A percentile compares a stretch with the other conserved stretches of the same genome.
Evolutionary conservation across 2,113 vertebrate species (phyloP).

Genomic region (Trichechus manatus): DNA sequence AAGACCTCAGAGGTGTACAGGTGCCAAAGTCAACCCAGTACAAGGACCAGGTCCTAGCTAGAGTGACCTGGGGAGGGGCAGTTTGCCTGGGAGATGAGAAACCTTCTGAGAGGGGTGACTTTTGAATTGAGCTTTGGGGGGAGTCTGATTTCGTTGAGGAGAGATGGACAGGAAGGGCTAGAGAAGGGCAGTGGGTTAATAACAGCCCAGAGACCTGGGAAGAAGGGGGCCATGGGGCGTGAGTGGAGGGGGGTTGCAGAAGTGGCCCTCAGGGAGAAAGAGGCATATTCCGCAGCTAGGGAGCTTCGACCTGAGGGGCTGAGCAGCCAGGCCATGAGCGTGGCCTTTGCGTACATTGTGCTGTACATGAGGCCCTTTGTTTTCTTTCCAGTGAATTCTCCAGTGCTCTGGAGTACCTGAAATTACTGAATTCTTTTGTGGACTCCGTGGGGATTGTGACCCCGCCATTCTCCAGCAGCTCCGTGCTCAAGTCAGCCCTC

Average conservation of each 20-base stretch:
- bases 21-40: neutral
- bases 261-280: neutral
- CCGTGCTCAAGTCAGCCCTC: constrained; percentile 86
- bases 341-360: neutral
- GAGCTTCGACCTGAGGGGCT: too few relatives aligned
- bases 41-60: neutral
- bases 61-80: neutral
- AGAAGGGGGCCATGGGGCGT: neutral
- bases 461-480: constrained; percentile 85
- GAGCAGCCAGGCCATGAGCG: neutral
- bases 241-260: accelerated
- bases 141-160: neutral
- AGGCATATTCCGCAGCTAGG: neutral
- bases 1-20: neutral
- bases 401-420: constrained; percentile 94
- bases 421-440: constrained; percentile 94
- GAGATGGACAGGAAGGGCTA: neutral
- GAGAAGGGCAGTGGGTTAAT: neutral
- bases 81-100: neutral
- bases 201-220: neutral
- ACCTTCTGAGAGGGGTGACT: neutral
- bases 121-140: neutral
- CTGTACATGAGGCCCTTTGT: neutral
- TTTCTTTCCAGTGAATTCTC: constrained; percentile 93
- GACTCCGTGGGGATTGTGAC: constrained; percentile 89